Evolutionary conservation across 2,888 invertebrate genomes (phyloP).

Genomic region (Rotaria macrura): DNA sequence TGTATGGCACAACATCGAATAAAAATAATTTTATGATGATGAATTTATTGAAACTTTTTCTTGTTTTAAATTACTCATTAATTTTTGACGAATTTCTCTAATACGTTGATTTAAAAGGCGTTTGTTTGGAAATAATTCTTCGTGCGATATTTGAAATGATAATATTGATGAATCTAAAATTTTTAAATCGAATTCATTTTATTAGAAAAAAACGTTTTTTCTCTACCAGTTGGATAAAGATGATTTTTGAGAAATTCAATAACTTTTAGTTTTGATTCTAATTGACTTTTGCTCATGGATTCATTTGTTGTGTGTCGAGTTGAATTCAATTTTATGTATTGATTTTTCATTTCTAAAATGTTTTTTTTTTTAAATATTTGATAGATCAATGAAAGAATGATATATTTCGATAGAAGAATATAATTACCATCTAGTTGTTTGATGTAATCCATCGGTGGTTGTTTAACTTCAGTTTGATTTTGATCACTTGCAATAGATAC

Average conservation of each 20-base stretch:
- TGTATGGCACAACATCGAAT: conserved; percentile 12
- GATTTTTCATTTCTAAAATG: conserved; percentile 6
- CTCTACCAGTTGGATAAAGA: background rate
- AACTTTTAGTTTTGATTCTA: background rate
- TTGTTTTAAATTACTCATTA: conserved; percentile 56
- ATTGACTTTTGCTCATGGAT: background rate
- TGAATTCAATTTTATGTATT: background rate
- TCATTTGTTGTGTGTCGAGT: background rate
- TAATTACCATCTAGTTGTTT: background rate
- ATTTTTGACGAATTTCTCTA: conserved; percentile 86
- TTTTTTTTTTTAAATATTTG: too few relatives aligned
- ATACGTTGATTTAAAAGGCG: conserved; percentile 87
- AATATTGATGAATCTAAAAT: background rate
- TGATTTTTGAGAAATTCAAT: background rate
- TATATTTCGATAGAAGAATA: background rate
- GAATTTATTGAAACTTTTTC: background rate
- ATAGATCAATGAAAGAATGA: background rate
- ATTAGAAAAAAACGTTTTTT: too few relatives aligned
- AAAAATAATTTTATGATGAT: background rate
- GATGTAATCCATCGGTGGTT: background rate
- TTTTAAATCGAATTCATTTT: background rate
- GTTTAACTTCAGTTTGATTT: background rate
- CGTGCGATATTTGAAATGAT: conserved; percentile 64
- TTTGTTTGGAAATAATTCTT: conserved; percentile 84
- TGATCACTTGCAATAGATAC: background rate